These are phyloP conservation scores for Urophycis tenuis DNA, from an alignment of 2,797 vertebrate genomes.

Conservation along the genomic window DNA sequence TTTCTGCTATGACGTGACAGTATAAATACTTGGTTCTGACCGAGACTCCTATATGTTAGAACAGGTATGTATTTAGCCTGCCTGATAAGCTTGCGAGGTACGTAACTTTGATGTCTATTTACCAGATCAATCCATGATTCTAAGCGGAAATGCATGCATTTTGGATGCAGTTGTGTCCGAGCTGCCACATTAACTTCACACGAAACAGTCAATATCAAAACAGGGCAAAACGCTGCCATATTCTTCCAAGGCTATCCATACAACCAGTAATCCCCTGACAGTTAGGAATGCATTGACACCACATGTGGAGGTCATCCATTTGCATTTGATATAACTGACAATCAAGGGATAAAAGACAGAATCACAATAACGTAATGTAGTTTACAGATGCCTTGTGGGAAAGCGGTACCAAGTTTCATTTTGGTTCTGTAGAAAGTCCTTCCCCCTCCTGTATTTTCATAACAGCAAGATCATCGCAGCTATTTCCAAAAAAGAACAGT, in stretches of 20 bases:
- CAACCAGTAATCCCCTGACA: not conserved
- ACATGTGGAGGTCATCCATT: not conserved
- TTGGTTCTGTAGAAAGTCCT: not conserved
- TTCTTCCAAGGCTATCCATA: too few species aligned
- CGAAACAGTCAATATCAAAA: not conserved
- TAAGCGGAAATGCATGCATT: slow-evolving; percentile 38
- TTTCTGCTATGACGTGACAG: slow-evolving; percentile 56
- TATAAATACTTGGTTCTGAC: slow-evolving; percentile 59
- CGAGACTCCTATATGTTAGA: slow-evolving; percentile 38
- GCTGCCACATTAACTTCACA: not conserved
- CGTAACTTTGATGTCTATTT: slow-evolving; percentile 49
- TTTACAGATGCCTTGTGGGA: not conserved
- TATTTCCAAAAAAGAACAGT: not conserved
- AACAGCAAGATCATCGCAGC: not conserved
- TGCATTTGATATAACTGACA: slow-evolving; percentile 1
- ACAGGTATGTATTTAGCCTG: slow-evolving; percentile 48
- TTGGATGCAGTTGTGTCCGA: slow-evolving; percentile 27
- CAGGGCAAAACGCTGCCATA: too few species aligned
- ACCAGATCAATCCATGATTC: slow-evolving; percentile 40
- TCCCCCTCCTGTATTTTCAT: not conserved
- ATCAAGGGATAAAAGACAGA: not conserved
- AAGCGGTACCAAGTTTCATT: not conserved
- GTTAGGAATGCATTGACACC: not conserved
- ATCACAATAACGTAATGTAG: not conserved
- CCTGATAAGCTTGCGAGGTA: slow-evolving; percentile 45